Evolutionary conservation across 2,888 invertebrate genomes (phyloP), one percentile per base, ranked within the genome.

Genomic region (Dinocampus coccinellae): DNA sequence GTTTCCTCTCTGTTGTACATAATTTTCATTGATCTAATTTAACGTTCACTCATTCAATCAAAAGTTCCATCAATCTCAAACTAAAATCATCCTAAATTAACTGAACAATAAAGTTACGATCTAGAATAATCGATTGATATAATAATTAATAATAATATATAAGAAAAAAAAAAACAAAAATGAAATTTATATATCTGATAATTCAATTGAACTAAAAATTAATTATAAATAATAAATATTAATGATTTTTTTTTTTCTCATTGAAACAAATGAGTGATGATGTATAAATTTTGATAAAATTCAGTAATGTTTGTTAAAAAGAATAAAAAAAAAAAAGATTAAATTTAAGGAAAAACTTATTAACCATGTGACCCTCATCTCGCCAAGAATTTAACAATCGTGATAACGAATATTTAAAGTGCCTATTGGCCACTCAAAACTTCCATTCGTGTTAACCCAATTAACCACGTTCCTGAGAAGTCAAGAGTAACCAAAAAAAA

Each of bases 401-500:
- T 13, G 58, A 58, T 58, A 58, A 58, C 58, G 29, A 58, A 58
- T 29, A n/a, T 58, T 58, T 16, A 34, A 29, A 58, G 33, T 58
- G 33, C 34, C 26, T 16, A 58, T 58, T 58, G 29, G 9, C 58
- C 34, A 33, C 20, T 34, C 33, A 13, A 58, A 58, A 58, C 16
- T 33, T 29, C 16, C 58, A 33, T 33, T 33, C 26, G 16, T 58
- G 58, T 58, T 34, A 58, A 58, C 10, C 58, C 58, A 33, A 58
- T 58, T 58, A 34, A 16, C 58, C 34, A 10, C 29, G 26, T 26
- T 24, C n/a, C 13, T 26, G 4, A 7, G n/a, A 57, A 55, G 53
- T n/a, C 26, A 13, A 57, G 11, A 29, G n/a, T 7, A 26, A 26
- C 16, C 7, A 47, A 20, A 47, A 47, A 47, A 16, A 39, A 39